Percentiles rank a stretch among this genome's conserved stretches.
Evolutionary conservation across 1,140 invertebrate species (phyloP).

Genomic region (Pseudomyrmex gracilis): DNA sequence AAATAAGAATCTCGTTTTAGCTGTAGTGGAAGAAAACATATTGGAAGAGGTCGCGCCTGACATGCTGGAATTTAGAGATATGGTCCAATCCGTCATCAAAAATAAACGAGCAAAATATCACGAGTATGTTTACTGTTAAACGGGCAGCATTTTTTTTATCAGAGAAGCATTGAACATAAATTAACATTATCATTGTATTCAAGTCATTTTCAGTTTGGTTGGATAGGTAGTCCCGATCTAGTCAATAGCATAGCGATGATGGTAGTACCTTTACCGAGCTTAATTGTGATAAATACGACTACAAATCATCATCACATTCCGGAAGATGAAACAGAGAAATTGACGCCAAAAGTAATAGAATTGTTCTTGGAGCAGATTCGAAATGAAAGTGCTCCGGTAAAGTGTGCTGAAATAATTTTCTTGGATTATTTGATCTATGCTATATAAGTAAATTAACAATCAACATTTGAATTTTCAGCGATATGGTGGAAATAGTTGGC

Average conservation of each 20-base stretch:
- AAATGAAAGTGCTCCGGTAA: conserved; percentile 90
- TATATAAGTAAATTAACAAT: conserved; percentile 2
- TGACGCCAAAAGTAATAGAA: conserved; percentile 92
- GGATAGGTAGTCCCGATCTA: conserved; percentile 93
- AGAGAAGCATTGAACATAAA: not conserved
- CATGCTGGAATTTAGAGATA: conserved; percentile 93
- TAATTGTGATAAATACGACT: conserved; percentile 95
- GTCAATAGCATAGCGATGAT: conserved; percentile 97
- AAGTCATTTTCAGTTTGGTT: conserved; percentile 95
- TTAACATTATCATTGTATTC: conserved; percentile 63
- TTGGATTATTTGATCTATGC: no score
- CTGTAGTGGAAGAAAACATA: conserved; percentile 95
- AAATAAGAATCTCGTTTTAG: conserved; percentile 94
- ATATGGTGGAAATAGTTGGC: conserved; percentile 92
- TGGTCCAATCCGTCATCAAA: conserved; percentile 93
- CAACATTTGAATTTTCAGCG: conserved; percentile 85
- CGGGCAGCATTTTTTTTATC: not conserved
- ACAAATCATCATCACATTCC: conserved; percentile 96
- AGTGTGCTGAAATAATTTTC: not conserved
- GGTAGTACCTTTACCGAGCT: conserved; percentile 92
- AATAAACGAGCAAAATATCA: conserved; percentile 92
- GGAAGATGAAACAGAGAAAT: conserved; percentile 92
- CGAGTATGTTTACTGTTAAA: conserved; percentile 84
- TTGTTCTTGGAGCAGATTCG: conserved; percentile 91
- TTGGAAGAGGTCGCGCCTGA: conserved; percentile 92